Percentiles rank a stretch among this genome's conserved stretches.
Evolutionary conservation across 2,113 vertebrate species (phyloP).

Genomic region (Elgaria multicarinata): DNA sequence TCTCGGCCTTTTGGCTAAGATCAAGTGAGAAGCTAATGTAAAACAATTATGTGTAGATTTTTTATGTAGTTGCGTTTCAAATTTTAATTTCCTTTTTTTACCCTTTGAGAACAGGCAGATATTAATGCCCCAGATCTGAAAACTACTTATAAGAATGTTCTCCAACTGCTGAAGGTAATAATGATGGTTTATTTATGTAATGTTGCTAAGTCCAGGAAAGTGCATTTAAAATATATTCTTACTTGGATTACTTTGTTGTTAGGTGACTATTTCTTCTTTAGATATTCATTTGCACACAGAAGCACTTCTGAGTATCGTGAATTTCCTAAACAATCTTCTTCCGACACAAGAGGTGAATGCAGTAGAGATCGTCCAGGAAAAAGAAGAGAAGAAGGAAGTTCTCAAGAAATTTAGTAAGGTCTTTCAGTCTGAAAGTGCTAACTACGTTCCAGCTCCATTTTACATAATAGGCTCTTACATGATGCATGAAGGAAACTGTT

Average conservation of each 20-base stretch:
- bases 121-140: slow-evolving; percentile 87
- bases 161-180: slow-evolving; percentile 92
- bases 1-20: too few species aligned
- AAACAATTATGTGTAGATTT: background rate
- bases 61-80: background rate
- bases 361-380: slow-evolving; percentile 74
- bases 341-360: slow-evolving; percentile 79
- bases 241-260: slow-evolving; percentile 72
- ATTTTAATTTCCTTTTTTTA: slow-evolving; percentile 22
- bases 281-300: slow-evolving; percentile 96
- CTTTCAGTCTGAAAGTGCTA: background rate
- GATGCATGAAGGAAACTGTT: background rate
- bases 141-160: slow-evolving; percentile 84
- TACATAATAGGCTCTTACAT: background rate
- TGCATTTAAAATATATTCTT: slow-evolving; percentile 52
- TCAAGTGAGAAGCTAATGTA: too few species aligned
- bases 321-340: slow-evolving; percentile 87
- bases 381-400: slow-evolving; percentile 85
- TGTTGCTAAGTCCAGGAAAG: background rate
- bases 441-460: background rate
- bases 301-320: slow-evolving; percentile 90
- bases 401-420: slow-evolving; percentile 78
- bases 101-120: slow-evolving; percentile 81
- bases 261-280: slow-evolving; percentile 93
- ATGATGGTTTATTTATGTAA: slow-evolving; percentile 21